Evolutionary conservation across 1,140 invertebrate species (phyloP), one percentile per base, ranked within the genome.

Genomic region (Drosophila novamexicana): DNA sequence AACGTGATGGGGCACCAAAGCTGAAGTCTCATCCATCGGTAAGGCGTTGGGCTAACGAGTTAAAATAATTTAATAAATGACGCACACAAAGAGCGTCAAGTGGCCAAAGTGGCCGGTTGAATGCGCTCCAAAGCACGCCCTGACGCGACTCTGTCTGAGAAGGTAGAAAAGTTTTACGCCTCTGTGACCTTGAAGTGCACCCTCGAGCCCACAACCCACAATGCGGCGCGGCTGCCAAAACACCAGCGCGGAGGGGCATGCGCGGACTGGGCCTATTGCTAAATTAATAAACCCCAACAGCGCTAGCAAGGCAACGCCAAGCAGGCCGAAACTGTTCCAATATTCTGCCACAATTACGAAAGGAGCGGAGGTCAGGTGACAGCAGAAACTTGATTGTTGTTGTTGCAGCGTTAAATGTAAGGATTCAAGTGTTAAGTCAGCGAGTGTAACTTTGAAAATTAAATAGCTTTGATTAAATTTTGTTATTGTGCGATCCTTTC

Each of bases 51-150:
- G 63, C 70, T 79, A 88, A 86, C 79, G 79, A 85, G 75, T 88
- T 86, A 81, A 86, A 88, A 82, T 86, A 73, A 86, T 86, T 88
- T 79, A 76, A 88, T 86, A 81, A 86, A 86, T 86, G 75, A 67
- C 75, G 73, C 58, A 64, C 57, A 84, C 68, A 77, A 67, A 70
- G 77, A 64, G 49, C 64, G 63, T 79, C 70, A 62, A 79, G 77
- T 71, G 68, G 77, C 81, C 62, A 49, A 54, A 44, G 58, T 34
- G 32, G 42, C n/a, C 58, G 44, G 44, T 14, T 34, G 22, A 34
- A 47, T 52, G 61, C 61, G 61, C 47, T 47, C n/a, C 29, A 34
- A 32, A 16, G 9, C 14, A 32, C 40, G n/a, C 40, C 12, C 12
- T n/a, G 14, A 44, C 39, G 39, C 57, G 18, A 32, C 22, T 32